A percentile compares a stretch with the other conserved stretches of the same genome.
These are phyloP conservation scores for Hetaerina titia DNA, from an alignment of 2,888 invertebrate species.

Conservation along the genomic window DNA sequence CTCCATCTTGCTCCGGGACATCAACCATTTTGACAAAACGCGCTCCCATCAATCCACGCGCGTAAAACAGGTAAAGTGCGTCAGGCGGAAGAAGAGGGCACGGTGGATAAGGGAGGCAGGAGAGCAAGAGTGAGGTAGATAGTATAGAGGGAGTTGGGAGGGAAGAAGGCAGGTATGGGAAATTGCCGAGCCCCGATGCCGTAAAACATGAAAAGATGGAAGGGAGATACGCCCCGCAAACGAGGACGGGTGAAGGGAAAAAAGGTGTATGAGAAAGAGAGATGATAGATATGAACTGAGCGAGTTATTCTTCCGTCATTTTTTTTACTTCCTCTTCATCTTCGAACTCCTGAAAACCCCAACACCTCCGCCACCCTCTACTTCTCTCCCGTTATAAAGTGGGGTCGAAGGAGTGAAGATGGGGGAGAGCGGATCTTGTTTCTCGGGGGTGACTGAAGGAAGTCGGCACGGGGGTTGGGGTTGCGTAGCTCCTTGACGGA, in stretches of 20 bases:
- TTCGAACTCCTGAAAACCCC: constrained; percentile 13
- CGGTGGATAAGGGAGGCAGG: not conserved
- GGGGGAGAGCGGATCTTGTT: not conserved
- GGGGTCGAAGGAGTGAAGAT: not conserved
- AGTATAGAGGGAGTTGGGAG: not conserved
- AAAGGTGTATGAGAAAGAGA: not conserved
- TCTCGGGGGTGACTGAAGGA: not conserved
- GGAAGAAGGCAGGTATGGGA: not conserved
- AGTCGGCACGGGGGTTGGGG: not conserved
- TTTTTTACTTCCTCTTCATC: constrained; percentile 25
- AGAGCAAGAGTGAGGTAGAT: not conserved
- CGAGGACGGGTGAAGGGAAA: not conserved
- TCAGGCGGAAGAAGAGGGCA: not conserved
- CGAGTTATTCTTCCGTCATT: constrained; percentile 20
- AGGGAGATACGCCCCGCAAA: constrained; percentile 34
- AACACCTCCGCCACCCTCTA: not conserved
- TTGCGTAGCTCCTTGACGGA: not conserved
- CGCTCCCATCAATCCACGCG: constrained; percentile 38
- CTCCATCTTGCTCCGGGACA: not conserved
- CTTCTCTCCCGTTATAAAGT: not conserved
- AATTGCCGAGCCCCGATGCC: constrained; percentile 40
- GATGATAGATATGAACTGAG: constrained; percentile 37
- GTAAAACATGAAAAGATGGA: constrained; percentile 44
- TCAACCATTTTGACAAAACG: constrained; percentile 45
- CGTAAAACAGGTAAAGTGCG: constrained; percentile 59